Evolutionary conservation across 2,888 invertebrate genomes (phyloP), one percentile per base, ranked within the genome.

Genomic region (Morpho deidamia): DNA sequence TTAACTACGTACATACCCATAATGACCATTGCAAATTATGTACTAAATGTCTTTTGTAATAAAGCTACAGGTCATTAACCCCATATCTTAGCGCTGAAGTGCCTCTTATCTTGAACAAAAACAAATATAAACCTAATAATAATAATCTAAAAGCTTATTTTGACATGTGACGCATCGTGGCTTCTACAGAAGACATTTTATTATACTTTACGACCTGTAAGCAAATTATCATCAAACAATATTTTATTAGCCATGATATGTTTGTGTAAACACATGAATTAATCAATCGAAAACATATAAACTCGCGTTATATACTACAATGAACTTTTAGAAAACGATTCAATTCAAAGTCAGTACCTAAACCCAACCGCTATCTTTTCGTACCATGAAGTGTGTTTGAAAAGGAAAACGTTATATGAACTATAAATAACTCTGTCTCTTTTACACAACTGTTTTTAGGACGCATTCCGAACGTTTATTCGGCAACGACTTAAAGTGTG

Each of bases 261-360:
- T 55, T 54, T 61, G 53, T 65, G 69, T 68, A 71, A 74, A 71
- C 71, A 74, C 55, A 61, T 50, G 56, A 69, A 68, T 71, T 67
- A 68, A 68, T 70, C 69, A 70, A 65, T 64, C 23, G 3, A 1
- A n/a, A 23, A 23, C 23, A 23, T 44, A 32, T 34, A 34, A 44
- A 11, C 34, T 34, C 12, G 4, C 14, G 8, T 14, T 14, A 23
- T 37, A 23, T n/a, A 34, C 2, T 7, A 11, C 33, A n/a, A n/a
- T n/a, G n/a, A n/a, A n/a, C n/a, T n/a, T n/a, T n/a, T n/a, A n/a
- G n/a, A n/a, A n/a, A n/a, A n/a, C n/a, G n/a, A n/a, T n/a, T n/a
- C n/a, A n/a, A n/a, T n/a, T n/a, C n/a, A n/a, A n/a, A n/a, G n/a
- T n/a, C n/a, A n/a, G n/a, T n/a, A n/a, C n/a, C n/a, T n/a, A n/a